These are phyloP conservation scores for Pristionchus mayeri DNA, from an alignment of 2,888 invertebrate species.

Conservation along the genomic window DNA sequence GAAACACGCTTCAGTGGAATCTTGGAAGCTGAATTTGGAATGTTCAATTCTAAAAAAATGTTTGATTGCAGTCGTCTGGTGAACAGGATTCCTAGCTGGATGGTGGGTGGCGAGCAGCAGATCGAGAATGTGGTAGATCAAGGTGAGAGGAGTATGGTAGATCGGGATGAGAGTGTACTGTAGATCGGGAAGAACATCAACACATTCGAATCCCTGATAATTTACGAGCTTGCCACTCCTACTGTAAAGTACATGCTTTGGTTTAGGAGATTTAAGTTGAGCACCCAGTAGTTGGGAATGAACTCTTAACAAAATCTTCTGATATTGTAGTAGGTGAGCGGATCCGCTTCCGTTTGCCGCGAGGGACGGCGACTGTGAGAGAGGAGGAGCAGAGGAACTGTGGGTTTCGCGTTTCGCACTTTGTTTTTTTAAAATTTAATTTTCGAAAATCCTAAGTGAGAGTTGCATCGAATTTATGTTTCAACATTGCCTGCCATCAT, in stretches of 20 bases:
- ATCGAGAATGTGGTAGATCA: neutral
- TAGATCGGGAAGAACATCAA: neutral
- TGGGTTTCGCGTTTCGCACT: neutral
- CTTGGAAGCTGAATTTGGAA: neutral
- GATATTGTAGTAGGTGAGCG: neutral
- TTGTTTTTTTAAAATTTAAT: neutral
- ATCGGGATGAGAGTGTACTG: neutral
- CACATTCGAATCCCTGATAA: too few species aligned
- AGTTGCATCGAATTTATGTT: neutral
- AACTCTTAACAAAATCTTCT: too few species aligned
- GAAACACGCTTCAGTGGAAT: neutral
- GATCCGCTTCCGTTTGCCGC: constrained; percentile 4
- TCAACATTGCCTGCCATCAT: neutral
- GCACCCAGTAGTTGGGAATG: too few species aligned
- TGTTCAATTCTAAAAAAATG: neutral
- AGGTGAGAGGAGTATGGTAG: neutral
- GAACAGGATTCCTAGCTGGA: constrained; percentile 1
- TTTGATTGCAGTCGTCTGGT: neutral
- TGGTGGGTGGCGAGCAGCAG: constrained; percentile 6
- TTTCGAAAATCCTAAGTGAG: neutral
- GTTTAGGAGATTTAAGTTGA: neutral
- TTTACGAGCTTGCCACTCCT: neutral
- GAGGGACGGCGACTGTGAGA: neutral
- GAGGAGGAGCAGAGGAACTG: neutral
- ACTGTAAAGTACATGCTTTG: neutral